Percentiles rank a stretch among this genome's conserved stretches.
Conservation (phyloP, 92 coral and sea anemone genomes). For the Palythoa grandis region DNA sequence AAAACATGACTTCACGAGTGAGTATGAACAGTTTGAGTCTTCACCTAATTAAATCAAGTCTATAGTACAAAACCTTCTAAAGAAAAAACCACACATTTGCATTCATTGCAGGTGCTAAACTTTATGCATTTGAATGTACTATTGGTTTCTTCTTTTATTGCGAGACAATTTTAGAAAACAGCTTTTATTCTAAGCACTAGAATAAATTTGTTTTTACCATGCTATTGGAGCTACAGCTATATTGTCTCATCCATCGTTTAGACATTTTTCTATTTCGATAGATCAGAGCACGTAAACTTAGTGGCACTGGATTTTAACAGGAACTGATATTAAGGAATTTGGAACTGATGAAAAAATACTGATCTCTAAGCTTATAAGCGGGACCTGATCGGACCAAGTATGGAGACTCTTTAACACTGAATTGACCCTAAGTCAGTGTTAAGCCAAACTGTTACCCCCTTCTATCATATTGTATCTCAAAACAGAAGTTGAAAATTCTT, state of each 20-base stretch:
- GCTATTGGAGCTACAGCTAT: neutral
- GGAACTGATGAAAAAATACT: neutral
- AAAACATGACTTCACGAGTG: neutral
- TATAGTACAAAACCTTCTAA: neutral
- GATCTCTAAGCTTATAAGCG: neutral
- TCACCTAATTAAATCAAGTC: conserved; percentile 7
- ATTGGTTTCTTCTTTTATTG: neutral
- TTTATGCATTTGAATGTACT: neutral
- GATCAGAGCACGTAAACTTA: neutral
- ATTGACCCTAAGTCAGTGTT: neutral
- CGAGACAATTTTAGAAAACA: neutral
- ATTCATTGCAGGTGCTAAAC: neutral
- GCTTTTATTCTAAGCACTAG: neutral
- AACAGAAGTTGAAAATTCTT: neutral
- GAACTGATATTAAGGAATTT: neutral
- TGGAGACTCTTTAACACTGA: neutral
- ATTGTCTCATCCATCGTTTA: neutral
- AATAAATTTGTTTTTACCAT: neutral
- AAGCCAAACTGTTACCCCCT: neutral
- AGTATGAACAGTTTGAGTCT: neutral
- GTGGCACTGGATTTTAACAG: neutral
- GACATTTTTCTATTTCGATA: neutral
- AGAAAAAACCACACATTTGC: neutral
- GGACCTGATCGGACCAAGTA: neutral
- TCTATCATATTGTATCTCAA: neutral